These are phyloP conservation scores for Austrolebias charrua DNA, from an alignment of 2,797 vertebrate genomes.

Conservation along the genomic window DNA sequence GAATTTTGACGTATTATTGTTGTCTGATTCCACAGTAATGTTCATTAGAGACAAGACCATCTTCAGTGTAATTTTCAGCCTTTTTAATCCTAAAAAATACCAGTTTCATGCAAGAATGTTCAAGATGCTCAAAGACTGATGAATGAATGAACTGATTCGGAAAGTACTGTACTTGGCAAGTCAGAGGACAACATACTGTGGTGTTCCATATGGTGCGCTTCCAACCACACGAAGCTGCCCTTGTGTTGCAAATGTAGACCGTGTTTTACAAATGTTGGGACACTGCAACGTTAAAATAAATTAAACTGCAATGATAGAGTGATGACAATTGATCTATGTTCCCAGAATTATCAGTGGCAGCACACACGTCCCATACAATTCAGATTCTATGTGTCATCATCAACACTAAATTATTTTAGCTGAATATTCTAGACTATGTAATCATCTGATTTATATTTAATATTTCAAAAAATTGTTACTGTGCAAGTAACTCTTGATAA, in stretches of 20 bases:
- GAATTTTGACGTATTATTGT: not conserved
- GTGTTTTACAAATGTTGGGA: not conserved
- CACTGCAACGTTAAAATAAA: not conserved
- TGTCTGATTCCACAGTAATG: not conserved
- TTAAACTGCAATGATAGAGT: not conserved
- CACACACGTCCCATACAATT: not conserved
- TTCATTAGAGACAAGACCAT: not conserved
- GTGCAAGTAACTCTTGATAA: too few relatives aligned
- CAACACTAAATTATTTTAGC: not conserved
- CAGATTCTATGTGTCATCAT: not conserved
- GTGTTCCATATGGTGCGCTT: not conserved
- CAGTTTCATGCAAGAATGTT: not conserved
- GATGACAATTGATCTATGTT: not conserved
- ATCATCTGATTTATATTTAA: too few relatives aligned
- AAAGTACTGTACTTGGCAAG: too few relatives aligned
- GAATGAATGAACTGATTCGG: not conserved
- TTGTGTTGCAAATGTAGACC: not conserved
- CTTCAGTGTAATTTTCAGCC: not conserved
- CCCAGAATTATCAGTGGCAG: not conserved
- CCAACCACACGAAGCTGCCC: not conserved
- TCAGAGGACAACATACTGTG: not conserved
- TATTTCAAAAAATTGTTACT: too few relatives aligned
- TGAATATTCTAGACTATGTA: too few relatives aligned
- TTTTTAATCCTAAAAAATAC: not conserved
- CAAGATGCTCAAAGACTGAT: not conserved